Conservation (phyloP, 2,113 vertebrate genomes). For the Erpornis zantholeuca region DNA sequence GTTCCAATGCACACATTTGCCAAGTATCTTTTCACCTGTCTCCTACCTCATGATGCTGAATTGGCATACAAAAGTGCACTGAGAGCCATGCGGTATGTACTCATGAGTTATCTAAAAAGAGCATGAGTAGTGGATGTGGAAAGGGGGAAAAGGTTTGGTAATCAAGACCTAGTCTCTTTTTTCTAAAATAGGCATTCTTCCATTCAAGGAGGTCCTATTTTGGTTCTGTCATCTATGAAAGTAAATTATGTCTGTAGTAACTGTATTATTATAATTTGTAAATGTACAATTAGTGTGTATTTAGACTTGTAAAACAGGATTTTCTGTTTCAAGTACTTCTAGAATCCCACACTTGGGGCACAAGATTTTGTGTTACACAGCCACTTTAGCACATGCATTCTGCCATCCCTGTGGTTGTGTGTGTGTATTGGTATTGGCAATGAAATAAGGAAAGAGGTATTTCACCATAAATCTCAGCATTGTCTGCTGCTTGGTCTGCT, state of each 20-base stretch:
- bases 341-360: not conserved
- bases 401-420: not conserved
- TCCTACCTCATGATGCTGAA: slow-evolving; percentile 98
- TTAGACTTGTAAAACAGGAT: not conserved
- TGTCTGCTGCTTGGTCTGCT: not conserved
- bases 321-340: not conserved
- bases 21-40: slow-evolving; percentile 98
- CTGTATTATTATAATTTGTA: not conserved
- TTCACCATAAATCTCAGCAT: not conserved
- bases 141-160: not conserved
- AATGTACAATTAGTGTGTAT: not conserved
- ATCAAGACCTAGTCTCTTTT: not conserved
- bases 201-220: not conserved
- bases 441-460: not conserved
- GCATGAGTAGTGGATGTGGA: not conserved
- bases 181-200: not conserved
- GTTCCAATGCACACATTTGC: slow-evolving; percentile 99
- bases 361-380: not conserved
- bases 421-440: not conserved
- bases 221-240: not conserved
- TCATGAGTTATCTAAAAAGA: not conserved
- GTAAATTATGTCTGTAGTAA: not conserved
- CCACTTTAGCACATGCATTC: not conserved
- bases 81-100: slow-evolving; percentile 95
- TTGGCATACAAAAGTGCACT: slow-evolving; percentile 97